Percentiles rank a stretch among this genome's conserved stretches.
phyloP scores from a whole-genome alignment of 1,140 invertebrate species.

The Drosophila pachea region DNA sequence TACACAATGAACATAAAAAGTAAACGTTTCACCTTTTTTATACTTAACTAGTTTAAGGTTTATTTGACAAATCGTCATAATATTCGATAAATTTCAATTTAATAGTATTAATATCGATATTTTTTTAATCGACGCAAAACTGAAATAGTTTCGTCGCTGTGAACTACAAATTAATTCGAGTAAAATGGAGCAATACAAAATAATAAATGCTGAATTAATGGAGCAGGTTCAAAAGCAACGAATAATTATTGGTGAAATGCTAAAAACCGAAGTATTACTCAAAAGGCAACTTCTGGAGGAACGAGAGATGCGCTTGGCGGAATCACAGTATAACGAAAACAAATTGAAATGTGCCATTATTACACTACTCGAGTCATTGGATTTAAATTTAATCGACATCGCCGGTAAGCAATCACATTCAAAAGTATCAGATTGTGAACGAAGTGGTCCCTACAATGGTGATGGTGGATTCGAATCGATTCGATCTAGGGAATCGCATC shows the following conservation, averaged over 20 bases:
- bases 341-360: slow-evolving; percentile 31
- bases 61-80: background rate
- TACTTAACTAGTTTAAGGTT: too few relatives aligned
- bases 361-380: slow-evolving; percentile 4
- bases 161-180: background rate
- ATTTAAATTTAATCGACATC: slow-evolving; percentile 7
- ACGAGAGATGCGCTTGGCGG: slow-evolving; percentile 27
- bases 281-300: slow-evolving; percentile 37
- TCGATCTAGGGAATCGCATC: slow-evolving; percentile 17
- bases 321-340: slow-evolving; percentile 21
- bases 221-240: slow-evolving; percentile 49
- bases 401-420: background rate
- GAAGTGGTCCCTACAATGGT: background rate
- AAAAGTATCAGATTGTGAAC: background rate
- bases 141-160: slow-evolving; percentile 27
- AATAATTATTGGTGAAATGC: slow-evolving; percentile 28
- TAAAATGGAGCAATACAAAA: slow-evolving; percentile 53
- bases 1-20: too few relatives aligned
- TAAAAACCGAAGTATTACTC: slow-evolving; percentile 12
- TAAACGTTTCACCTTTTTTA: too few relatives aligned
- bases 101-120: slow-evolving; percentile 13
- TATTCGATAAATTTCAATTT: background rate
- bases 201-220: slow-evolving; percentile 49
- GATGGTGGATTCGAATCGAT: slow-evolving; percentile 15
- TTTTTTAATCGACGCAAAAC: slow-evolving; percentile 34